Conservation (phyloP, 2,888 invertebrate genomes). For the Drosophila nigricruria region DNA sequence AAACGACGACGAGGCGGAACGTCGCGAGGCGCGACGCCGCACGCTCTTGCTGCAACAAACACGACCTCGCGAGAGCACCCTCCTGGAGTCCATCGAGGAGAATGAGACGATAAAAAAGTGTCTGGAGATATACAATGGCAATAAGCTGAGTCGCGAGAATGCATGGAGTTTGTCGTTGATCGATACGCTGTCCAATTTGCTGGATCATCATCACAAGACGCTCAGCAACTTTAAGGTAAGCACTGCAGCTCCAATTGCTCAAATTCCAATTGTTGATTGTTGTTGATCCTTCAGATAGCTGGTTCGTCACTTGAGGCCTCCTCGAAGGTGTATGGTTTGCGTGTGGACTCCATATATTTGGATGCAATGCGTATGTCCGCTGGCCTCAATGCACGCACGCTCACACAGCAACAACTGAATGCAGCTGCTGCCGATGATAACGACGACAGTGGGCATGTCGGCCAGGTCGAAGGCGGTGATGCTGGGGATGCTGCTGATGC, state of each 20-base stretch:
- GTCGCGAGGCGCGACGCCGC: conserved; percentile 85
- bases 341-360: conserved; percentile 94
- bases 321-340: conserved; percentile 93
- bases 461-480: conserved; percentile 53
- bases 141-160: conserved; percentile 95
- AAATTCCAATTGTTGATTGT: neutral
- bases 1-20: conserved; percentile 88
- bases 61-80: conserved; percentile 47
- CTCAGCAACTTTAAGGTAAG: conserved; percentile 90
- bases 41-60: conserved; percentile 61
- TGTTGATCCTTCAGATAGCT: conserved; percentile 89
- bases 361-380: conserved; percentile 92
- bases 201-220: conserved; percentile 89
- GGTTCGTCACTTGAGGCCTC: conserved; percentile 95
- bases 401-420: conserved; percentile 65
- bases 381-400: conserved; percentile 85
- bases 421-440: conserved; percentile 60
- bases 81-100: conserved; percentile 81
- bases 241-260: neutral
- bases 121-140: conserved; percentile 92
- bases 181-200: conserved; percentile 92
- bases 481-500: conserved; percentile 42
- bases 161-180: conserved; percentile 95
- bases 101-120: conserved; percentile 91
- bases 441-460: conserved; percentile 49